Evolutionary conservation across 2,797 vertebrate genomes (phyloP).

Genomic region (Balearica regulorum): DNA sequence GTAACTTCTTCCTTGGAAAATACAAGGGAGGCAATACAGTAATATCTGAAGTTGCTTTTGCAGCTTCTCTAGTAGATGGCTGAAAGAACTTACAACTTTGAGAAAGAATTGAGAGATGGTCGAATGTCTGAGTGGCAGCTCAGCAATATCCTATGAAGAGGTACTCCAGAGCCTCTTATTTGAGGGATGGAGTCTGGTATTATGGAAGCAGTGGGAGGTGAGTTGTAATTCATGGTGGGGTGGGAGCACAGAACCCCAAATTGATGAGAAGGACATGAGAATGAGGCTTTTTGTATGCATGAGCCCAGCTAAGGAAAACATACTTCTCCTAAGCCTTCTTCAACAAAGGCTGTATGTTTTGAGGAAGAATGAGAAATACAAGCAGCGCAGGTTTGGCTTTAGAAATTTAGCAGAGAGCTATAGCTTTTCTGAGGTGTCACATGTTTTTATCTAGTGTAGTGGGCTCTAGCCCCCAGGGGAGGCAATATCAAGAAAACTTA

Average conservation of each 20-base stretch:
- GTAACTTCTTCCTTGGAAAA: not conserved
- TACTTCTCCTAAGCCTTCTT: not conserved
- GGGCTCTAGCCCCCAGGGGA: not conserved
- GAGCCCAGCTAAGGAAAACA: not conserved
- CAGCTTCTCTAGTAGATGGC: not conserved
- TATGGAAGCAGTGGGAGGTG: rapidly evolving
- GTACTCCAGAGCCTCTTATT: rapidly evolving
- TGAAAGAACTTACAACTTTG: not conserved
- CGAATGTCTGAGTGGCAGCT: not conserved
- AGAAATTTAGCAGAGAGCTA: not conserved
- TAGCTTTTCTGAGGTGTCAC: not conserved
- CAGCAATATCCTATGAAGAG: not conserved
- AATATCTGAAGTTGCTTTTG: not conserved
- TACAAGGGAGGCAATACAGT: not conserved
- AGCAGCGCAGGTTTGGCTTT: not conserved
- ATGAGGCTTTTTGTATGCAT: rapidly evolving
- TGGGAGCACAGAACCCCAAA: not conserved
- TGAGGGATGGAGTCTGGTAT: not conserved
- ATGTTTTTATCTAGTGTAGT: rapidly evolving
- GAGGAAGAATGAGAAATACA: not conserved
- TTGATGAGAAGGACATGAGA: not conserved
- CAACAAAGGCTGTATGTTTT: not conserved
- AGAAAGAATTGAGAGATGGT: not conserved
- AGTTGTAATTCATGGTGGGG: not conserved
- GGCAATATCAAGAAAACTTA: not conserved